Evolutionary conservation across 2,113 vertebrate species (phyloP).

Genomic region (Euleptes europaea): DNA sequence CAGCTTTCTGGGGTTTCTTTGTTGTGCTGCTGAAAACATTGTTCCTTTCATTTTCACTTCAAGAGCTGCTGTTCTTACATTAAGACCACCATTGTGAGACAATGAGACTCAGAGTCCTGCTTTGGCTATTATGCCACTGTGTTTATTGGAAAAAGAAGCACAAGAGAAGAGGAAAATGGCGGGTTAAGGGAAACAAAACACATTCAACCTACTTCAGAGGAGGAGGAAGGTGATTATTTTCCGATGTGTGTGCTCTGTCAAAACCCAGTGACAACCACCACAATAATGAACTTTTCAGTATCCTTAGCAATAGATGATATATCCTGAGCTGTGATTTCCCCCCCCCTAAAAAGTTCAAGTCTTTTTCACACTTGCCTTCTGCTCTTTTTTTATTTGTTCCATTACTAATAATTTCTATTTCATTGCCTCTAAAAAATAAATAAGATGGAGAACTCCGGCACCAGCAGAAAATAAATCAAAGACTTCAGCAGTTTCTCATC

Average conservation of each 20-base stretch:
- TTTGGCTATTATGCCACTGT: neutral
- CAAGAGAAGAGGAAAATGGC: neutral
- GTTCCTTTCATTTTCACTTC: no score
- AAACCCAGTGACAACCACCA: conserved; percentile 11
- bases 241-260: conserved; percentile 15
- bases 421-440: conserved; percentile 53
- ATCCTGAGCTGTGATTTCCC: conserved; percentile 47
- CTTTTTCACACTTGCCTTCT: conserved; percentile 9
- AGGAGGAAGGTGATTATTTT: neutral
- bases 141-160: neutral
- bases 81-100: no score
- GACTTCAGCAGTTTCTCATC: conserved; percentile 42
- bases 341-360: conserved; percentile 26
- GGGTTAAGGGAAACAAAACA: neutral
- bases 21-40: no score
- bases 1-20: no score
- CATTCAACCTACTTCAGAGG: neutral
- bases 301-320: conserved; percentile 42
- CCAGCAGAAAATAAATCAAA: conserved; percentile 55
- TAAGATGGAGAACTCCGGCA: conserved; percentile 41
- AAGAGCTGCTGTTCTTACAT: no score
- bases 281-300: conserved; percentile 27
- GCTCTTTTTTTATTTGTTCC: conserved; percentile 32
- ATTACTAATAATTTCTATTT: conserved; percentile 42
- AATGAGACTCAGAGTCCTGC: neutral